These are phyloP conservation scores for Lasioglossum pauxillum DNA, from an alignment of 2,888 invertebrate species.

Conservation along the genomic window DNA sequence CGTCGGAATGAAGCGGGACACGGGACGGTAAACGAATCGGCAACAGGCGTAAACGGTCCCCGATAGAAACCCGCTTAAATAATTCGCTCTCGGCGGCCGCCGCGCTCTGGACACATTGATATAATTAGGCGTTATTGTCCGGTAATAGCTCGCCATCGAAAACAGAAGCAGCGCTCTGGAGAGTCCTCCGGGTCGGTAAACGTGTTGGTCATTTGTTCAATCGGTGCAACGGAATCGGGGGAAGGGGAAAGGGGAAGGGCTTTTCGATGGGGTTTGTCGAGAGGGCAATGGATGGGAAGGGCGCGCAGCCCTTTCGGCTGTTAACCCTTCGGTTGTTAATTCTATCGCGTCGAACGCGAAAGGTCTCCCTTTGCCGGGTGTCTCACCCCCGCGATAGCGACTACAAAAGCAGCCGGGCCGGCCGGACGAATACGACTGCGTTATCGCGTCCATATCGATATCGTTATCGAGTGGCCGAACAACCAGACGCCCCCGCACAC, in stretches of 20 bases:
- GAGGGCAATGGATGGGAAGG: not conserved
- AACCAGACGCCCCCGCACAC: not conserved
- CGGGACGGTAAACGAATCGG: not conserved
- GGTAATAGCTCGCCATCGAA: slow-evolving; percentile 25
- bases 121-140: slow-evolving; percentile 32
- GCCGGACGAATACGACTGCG: slow-evolving; percentile 20
- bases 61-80: not conserved
- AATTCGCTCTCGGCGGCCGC: slow-evolving; percentile 3
- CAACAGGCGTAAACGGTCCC: slow-evolving; percentile 9
- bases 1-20: not conserved
- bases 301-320: not conserved
- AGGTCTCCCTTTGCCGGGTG: slow-evolving; percentile 22
- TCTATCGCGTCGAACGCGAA: slow-evolving; percentile 33
- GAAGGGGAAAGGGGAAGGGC: not conserved
- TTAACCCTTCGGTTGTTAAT: slow-evolving; percentile 43
- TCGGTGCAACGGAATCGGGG: slow-evolving; percentile 9
- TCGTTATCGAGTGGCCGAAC: slow-evolving; percentile 40
- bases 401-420: slow-evolving; percentile 27
- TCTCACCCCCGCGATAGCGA: slow-evolving; percentile 21
- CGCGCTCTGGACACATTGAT: slow-evolving; percentile 6
- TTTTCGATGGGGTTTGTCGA: not conserved
- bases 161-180: not conserved
- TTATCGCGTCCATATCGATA: slow-evolving; percentile 41
- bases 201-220: slow-evolving; percentile 22
- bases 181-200: slow-evolving; percentile 9